These are phyloP conservation scores for Penaeus monodon DNA, from an alignment of 2,888 invertebrate species.

Conservation along the genomic window DNA sequence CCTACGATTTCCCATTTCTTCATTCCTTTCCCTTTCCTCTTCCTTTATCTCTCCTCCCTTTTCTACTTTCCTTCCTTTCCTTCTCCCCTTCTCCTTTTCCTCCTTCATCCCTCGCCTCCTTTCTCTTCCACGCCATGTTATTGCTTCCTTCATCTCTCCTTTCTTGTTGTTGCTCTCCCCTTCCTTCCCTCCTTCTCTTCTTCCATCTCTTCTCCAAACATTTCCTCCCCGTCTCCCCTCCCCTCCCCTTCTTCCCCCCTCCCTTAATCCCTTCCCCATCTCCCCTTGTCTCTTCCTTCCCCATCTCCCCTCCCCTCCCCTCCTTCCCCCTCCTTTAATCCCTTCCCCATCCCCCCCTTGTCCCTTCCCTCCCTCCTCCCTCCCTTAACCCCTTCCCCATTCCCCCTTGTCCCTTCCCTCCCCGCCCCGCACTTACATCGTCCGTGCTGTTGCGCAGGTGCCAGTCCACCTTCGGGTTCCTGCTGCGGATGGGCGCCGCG, in stretches of 20 bases:
- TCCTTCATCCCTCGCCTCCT: too few relatives aligned
- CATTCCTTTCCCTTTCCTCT: too few relatives aligned
- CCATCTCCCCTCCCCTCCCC: too few relatives aligned
- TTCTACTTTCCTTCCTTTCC: too few relatives aligned
- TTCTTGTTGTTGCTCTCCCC: background rate
- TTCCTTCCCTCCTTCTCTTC: background rate
- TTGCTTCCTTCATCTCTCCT: background rate
- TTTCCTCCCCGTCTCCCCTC: background rate
- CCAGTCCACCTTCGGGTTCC: conserved; percentile 48
- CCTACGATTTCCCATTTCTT: too few relatives aligned
- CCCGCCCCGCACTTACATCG: conserved; percentile 37
- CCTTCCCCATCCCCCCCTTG: too few relatives aligned
- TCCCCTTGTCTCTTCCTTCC: too few relatives aligned
- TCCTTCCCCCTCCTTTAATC: background rate
- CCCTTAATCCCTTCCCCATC: background rate
- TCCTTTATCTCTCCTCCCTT: too few relatives aligned
- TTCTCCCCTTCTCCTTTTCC: too few relatives aligned
- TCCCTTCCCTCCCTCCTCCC: background rate
- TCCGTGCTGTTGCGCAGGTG: conserved; percentile 19
- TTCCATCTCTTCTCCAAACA: background rate
- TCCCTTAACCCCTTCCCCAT: background rate
- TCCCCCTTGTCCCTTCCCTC: too few relatives aligned
- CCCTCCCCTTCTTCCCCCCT: background rate
- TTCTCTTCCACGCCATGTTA: too few relatives aligned
- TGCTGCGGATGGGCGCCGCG: conserved; percentile 41